phyloP scores from a whole-genome alignment of 2,888 invertebrate genomes.

The Leptura quadrifasciata region DNA sequence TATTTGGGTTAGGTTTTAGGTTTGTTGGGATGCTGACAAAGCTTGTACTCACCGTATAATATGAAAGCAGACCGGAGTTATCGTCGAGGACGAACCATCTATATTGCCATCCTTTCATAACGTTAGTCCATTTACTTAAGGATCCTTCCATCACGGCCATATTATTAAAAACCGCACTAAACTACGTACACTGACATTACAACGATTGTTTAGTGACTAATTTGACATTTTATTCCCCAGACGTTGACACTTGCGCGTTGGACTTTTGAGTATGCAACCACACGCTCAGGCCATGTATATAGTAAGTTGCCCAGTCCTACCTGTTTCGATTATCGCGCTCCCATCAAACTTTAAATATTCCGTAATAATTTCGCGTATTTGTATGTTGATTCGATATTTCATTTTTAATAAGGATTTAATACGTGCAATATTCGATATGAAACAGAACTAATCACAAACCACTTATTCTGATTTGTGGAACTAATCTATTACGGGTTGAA shows the following conservation, averaged over 20 bases:
- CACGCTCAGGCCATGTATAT: not conserved
- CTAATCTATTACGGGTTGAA: too few species aligned
- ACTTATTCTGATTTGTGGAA: too few species aligned
- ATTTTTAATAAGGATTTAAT: too few species aligned
- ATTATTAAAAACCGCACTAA: slow-evolving; percentile 57
- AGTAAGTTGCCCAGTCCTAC: slow-evolving; percentile 20
- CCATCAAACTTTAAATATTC: too few species aligned
- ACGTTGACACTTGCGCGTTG: slow-evolving; percentile 54
- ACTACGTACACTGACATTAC: slow-evolving; percentile 59
- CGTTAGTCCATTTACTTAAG: slow-evolving; percentile 97
- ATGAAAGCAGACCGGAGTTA: slow-evolving; percentile 95
- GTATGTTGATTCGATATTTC: too few species aligned
- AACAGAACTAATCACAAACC: too few species aligned
- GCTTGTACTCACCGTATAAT: slow-evolving; percentile 91
- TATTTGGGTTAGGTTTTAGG: slow-evolving; percentile 44
- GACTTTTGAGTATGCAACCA: slow-evolving; percentile 32
- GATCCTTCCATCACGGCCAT: slow-evolving; percentile 88
- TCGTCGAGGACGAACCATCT: slow-evolving; percentile 99
- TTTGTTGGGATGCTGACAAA: not conserved
- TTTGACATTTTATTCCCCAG: slow-evolving; percentile 51
- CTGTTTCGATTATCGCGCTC: too few species aligned
- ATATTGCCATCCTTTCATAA: slow-evolving; percentile 99
- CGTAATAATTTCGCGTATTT: too few species aligned
- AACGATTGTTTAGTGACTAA: slow-evolving; percentile 56
- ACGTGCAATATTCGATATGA: too few species aligned